A percentile compares a stretch with the other conserved stretches of the same genome.
These are phyloP conservation scores for Lampris incognitus DNA, from an alignment of 2,113 vertebrate genomes.

Conservation along the genomic window DNA sequence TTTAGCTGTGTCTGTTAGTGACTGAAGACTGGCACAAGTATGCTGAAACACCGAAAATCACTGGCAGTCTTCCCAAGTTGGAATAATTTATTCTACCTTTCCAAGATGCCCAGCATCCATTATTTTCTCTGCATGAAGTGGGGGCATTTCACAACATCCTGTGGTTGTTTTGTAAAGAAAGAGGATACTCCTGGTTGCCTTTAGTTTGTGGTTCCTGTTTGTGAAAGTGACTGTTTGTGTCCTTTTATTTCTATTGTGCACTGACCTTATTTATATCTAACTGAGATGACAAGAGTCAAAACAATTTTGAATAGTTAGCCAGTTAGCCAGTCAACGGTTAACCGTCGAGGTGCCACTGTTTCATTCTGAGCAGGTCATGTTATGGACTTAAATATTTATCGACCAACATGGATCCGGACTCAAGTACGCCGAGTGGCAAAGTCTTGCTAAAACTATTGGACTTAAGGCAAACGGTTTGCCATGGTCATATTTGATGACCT, in stretches of 20 bases:
- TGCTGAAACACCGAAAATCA: not conserved
- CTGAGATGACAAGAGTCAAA: no score
- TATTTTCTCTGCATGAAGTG: constrained; percentile 13
- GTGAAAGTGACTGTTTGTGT: constrained; percentile 8
- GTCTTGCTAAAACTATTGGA: no score
- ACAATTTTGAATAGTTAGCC: no score
- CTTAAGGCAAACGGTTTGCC: no score
- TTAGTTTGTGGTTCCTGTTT: constrained; percentile 38
- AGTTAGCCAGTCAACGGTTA: no score
- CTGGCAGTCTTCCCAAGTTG: not conserved
- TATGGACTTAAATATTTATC: no score
- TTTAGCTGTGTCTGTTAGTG: not conserved
- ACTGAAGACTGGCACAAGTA: no score
- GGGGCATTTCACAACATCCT: constrained; percentile 37
- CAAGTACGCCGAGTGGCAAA: no score
- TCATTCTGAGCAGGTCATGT: no score
- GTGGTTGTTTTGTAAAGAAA: constrained; percentile 59
- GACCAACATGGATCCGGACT: no score
- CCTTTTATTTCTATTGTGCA: constrained; percentile 2
- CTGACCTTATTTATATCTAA: constrained; percentile 17
- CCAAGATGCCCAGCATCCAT: constrained; percentile 24
- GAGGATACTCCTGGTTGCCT: constrained; percentile 30
- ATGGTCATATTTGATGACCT: no score
- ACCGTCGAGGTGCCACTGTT: no score
- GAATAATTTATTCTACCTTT: constrained; percentile 34